phyloP scores from a whole-genome alignment of 35 echinoderm and acorn worm species.

The Chiridota heheva region DNA sequence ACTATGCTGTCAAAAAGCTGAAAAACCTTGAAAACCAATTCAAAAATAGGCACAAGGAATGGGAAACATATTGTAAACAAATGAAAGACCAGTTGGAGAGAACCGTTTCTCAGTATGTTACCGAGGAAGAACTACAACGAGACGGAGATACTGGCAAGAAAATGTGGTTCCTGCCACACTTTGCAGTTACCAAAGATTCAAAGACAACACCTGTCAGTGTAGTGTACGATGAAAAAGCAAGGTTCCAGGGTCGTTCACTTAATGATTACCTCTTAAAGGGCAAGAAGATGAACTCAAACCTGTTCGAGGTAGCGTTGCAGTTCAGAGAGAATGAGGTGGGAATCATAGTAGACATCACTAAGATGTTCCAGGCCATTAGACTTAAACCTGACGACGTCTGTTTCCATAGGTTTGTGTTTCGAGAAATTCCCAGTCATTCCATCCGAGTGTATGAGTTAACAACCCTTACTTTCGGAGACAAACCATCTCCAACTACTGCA shows the following conservation, averaged over 20 bases:
- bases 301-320: slow-evolving; percentile 65
- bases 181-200: slow-evolving; percentile 70
- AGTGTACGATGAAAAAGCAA: slow-evolving; percentile 71
- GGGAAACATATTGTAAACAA: slow-evolving; percentile 57
- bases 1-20: slow-evolving; percentile 55
- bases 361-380: slow-evolving; percentile 74
- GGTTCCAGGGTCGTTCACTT: slow-evolving; percentile 64
- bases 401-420: slow-evolving; percentile 74
- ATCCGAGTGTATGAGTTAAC: slow-evolving; percentile 75
- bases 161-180: slow-evolving; percentile 85
- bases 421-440: slow-evolving; percentile 61
- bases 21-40: slow-evolving; percentile 68
- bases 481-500: slow-evolving; percentile 66
- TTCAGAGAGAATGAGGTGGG: slow-evolving; percentile 79
- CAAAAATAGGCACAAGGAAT: slow-evolving; percentile 41
- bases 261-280: slow-evolving; percentile 75
- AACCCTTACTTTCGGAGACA: slow-evolving; percentile 70
- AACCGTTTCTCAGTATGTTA: slow-evolving; percentile 50
- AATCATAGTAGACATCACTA: slow-evolving; percentile 72
- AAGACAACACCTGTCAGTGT: slow-evolving; percentile 70
- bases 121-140: slow-evolving; percentile 55
- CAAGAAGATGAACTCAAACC: slow-evolving; percentile 65
- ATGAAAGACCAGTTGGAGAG: slow-evolving; percentile 66
- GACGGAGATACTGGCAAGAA: slow-evolving; percentile 54
- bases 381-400: slow-evolving; percentile 55